Evolutionary conservation across 2,888 invertebrate species (phyloP), one percentile per base, ranked within the genome.

Genomic region (Idaea aversata): DNA sequence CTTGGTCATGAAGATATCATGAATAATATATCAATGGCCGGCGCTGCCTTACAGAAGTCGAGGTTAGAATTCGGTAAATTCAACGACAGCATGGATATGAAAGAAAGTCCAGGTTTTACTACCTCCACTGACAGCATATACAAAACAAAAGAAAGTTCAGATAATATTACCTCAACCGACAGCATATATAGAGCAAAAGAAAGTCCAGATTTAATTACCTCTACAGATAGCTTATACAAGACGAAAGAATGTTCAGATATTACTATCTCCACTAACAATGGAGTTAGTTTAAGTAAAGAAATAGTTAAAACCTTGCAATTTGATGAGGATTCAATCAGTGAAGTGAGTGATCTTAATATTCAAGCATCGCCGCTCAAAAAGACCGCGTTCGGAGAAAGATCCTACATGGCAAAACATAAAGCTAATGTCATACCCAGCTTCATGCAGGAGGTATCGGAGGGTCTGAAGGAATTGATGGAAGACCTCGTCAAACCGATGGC

Each of bases 251-350:
- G 65, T 3, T 71, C 67, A 3, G 66, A 68, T 63, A 70, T 67
- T 0, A 62, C 69, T 0, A 63, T 63, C 7, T 64, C 66, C 2
- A 61, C 64, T 0, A 76, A 72, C n/a, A 84, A 77, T 25, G 71
- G 79, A 0, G 69, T 70, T 0, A 75, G 83, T 34, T 63, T 80
- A 34, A 88, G 86, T 72, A 78, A 69, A n/a, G 89, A 88, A 36
- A 86, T 91, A 0, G 87, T 89, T 0, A 91, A 91, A 74, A 87
- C 86, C 0, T 72, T 92, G n/a, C 76, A 87, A 6, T 91, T 90
- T 65, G 88, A 90, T 59, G 80, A 78, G 35, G 88, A 88, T 4
- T 88, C 88, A 0, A 25, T 72, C 0, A 84, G 71, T 15, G 87
- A 86, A 0, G 57, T 59, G 0, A 82, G 75, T 61, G 15, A 75